Conservation (phyloP, 2,113 vertebrate genomes). For the Scytalopus superciliaris region DNA sequence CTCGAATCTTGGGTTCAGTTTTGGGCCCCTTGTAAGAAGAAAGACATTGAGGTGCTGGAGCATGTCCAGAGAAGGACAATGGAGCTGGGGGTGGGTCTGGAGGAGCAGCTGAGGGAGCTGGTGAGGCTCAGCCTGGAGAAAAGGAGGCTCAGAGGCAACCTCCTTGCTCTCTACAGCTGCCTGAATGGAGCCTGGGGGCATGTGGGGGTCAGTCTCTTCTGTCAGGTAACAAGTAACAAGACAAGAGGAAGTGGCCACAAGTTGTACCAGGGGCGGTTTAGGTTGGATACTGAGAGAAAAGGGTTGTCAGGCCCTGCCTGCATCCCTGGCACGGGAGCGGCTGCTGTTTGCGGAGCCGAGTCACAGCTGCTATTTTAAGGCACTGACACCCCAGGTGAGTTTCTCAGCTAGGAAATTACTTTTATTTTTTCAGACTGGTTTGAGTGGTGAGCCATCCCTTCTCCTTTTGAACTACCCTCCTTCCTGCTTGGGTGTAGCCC, state of each 20-base stretch:
- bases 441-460: background rate
- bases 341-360: rapidly evolving
- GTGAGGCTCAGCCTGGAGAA: background rate
- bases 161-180: background rate
- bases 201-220: background rate
- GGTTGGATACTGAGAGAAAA: background rate
- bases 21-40: background rate
- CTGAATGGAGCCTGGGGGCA: background rate
- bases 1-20: background rate
- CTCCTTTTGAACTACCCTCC: background rate
- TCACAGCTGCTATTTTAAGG: background rate
- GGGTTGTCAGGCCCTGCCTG: background rate
- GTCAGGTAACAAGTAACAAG: background rate
- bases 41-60: background rate
- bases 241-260: background rate
- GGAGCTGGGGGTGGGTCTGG: background rate
- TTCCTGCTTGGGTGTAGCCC: background rate
- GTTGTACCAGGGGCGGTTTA: background rate
- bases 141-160: background rate
- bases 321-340: rapidly evolving
- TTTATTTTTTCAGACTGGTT: background rate
- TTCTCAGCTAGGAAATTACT: background rate
- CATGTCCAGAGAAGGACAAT: background rate
- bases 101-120: too few species aligned
- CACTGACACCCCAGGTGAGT: background rate